Base-by-base conservation (phyloP, 2,888 invertebrate species). In the Acheta domesticus region DNA sequence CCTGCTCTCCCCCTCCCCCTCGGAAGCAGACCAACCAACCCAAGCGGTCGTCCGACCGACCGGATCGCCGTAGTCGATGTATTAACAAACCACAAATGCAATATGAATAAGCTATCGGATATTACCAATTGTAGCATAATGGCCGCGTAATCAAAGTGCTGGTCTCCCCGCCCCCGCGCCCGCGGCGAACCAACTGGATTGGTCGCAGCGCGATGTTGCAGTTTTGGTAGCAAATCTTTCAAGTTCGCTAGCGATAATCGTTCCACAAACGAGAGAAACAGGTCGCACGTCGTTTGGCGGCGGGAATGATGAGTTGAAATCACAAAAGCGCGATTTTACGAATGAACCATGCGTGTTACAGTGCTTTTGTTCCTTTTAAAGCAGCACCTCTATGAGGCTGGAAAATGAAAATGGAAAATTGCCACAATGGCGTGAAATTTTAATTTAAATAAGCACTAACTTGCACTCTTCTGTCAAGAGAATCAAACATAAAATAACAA, bases 11-110 rank as follows among this genome's bases (percentile, higher is more conserved):
- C 8, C 62, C 62, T 62, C n/a, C 16, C 62, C 14, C 36, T 36
- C 36, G 36, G 36, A 36, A 36, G 8, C 36, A 36, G 36, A 36
- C 36, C 62, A 14, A 62, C 62, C 62, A 16, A 62, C 62, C n/a
- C 62, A 62, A 62, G 16, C 62, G 62, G n/a, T 8, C 62, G 62
- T 11, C n/a, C 62, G n/a, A 11, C 62, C 62, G 14, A n/a, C n/a
- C 62, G 16, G 62, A 14, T 62, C 62, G 62, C 62, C 62, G 62
- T 62, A n/a, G 62, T n/a, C 62, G 62, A 62, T 62, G 62, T 62
- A 62, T 62, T 62, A 62, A 62, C 62, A 62, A 62, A 62, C 62
- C 62, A 62, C 62, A 62, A 62, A 62, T 62, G 62, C 62, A 62
- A 62, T 62, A 62, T 62, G 62, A 62, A 62, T n/a, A 62, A 62